phyloP scores from a whole-genome alignment of 2,113 vertebrate species.

The Kryptolebias marmoratus region DNA sequence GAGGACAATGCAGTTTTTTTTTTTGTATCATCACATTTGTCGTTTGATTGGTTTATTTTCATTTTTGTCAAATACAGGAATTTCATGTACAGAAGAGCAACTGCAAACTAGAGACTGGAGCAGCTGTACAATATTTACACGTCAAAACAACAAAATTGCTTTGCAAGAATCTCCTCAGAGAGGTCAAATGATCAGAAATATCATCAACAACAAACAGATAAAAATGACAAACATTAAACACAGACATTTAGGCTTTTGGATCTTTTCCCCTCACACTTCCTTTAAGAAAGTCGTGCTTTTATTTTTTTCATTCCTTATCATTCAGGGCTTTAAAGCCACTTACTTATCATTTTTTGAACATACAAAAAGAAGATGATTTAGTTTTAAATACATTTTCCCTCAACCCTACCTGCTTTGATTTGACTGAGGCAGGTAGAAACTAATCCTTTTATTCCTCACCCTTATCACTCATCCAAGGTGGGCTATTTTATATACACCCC shows the following conservation, averaged over 20 bases:
- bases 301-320: constrained; percentile 20
- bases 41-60: constrained; percentile 77
- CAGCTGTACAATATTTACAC: constrained; percentile 84
- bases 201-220: constrained; percentile 79
- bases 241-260: constrained; percentile 69
- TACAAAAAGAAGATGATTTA: constrained; percentile 67
- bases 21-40: constrained; percentile 46
- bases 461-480: not conserved
- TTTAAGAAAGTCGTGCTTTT: constrained; percentile 60
- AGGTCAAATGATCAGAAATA: constrained; percentile 71
- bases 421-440: constrained; percentile 51
- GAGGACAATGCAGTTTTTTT: constrained; percentile 7
- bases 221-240: constrained; percentile 77
- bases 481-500: constrained; percentile 66
- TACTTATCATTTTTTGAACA: constrained; percentile 69
- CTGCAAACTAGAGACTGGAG: constrained; percentile 70
- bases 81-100: constrained; percentile 79
- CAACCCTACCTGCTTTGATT: constrained; percentile 37
- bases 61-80: constrained; percentile 79
- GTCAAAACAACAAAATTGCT: constrained; percentile 53
- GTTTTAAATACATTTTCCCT: constrained; percentile 65
- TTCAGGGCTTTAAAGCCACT: constrained; percentile 41
- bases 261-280: constrained; percentile 61
- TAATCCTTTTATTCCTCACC: constrained; percentile 36
- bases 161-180: constrained; percentile 53